A percentile compares a stretch with the other conserved stretches of the same genome.
Conservation (phyloP, 2,113 vertebrate genomes). For the Calonectris borealis region DNA sequence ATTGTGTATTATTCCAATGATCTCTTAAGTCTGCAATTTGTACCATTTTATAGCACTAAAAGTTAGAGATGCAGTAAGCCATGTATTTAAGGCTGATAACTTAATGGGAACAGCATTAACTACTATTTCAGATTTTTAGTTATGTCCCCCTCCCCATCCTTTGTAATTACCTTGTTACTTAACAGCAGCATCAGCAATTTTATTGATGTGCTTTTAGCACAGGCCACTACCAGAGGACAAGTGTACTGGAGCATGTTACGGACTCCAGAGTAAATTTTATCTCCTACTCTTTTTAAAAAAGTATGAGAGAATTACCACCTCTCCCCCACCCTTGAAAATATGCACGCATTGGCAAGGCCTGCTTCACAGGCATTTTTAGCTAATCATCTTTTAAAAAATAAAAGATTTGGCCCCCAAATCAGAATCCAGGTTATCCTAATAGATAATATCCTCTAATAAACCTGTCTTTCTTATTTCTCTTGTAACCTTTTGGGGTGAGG, state of each 20-base stretch:
- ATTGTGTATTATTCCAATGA: conserved; percentile 53
- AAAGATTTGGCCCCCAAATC: not conserved
- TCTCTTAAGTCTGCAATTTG: conserved; percentile 49
- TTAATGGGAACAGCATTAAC: conserved; percentile 44
- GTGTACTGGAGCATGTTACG: conserved; percentile 3
- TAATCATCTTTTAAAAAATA: not conserved
- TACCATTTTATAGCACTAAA: conserved; percentile 21
- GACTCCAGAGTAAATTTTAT: not conserved
- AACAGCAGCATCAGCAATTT: conserved; percentile 58
- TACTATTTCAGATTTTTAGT: conserved; percentile 16
- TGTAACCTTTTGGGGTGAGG: not conserved
- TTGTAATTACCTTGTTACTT: conserved; percentile 51
- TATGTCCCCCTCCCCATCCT: conserved; percentile 16
- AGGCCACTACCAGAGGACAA: conserved; percentile 48
- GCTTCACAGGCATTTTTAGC: not conserved
- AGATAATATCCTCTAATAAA: not conserved
- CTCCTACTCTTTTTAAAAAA: not conserved
- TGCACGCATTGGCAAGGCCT: not conserved
- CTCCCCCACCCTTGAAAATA: not conserved
- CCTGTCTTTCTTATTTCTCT: not conserved
- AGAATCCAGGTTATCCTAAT: not conserved
- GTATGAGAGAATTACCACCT: not conserved
- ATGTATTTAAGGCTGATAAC: conserved; percentile 48
- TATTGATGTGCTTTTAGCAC: conserved; percentile 49
- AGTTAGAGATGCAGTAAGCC: conserved; percentile 57